These are phyloP conservation scores for mouse (Mus musculus) DNA, from an alignment of 2,113 vertebrate species.

Conservation along the genomic window GRCm39 chr4:155608501-155609000, in stretches of 20 bases:
- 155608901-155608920: neutral
- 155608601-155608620: too few relatives aligned
- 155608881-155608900: neutral
- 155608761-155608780: neutral
- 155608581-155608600: too few relatives aligned
- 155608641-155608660: too few relatives aligned
- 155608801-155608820: neutral
- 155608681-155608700: neutral
- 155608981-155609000: neutral
- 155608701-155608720: neutral
- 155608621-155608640: too few relatives aligned
- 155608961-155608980: neutral
- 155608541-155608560: too few relatives aligned
- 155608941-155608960: neutral
- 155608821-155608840: neutral
- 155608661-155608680: too few relatives aligned
- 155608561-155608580: too few relatives aligned
- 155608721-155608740: fast-evolving
- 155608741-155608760: neutral
- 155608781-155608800: neutral
- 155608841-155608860: neutral
- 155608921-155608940: neutral
- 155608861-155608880: neutral
- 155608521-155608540: too few relatives aligned
- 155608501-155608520: too few relatives aligned